Conservation (phyloP, 53 echinoderm and acorn worm genomes). For the Stichopus horrens region DNA sequence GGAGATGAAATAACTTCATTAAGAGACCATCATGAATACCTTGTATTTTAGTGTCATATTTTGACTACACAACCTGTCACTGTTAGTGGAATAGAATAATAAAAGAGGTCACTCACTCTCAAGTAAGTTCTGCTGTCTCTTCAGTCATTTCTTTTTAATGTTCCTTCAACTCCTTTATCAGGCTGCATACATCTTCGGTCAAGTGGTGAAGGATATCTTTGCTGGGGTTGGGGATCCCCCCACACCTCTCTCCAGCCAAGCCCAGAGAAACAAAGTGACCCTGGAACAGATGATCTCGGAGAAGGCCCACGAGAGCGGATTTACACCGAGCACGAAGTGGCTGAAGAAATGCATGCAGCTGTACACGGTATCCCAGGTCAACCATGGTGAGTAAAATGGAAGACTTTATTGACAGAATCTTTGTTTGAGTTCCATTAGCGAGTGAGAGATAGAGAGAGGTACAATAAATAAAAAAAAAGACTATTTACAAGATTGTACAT, state of each 20-base stretch:
- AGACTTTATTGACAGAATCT: background rate
- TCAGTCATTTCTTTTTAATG: background rate
- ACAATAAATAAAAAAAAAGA: too few species aligned
- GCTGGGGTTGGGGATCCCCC: constrained; percentile 84
- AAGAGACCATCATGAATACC: too few species aligned
- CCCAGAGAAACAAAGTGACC: constrained; percentile 65
- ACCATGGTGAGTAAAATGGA: constrained; percentile 69
- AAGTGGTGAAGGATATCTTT: constrained; percentile 94
- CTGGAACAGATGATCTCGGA: constrained; percentile 90
- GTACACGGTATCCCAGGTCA: constrained; percentile 88
- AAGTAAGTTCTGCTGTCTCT: too few species aligned
- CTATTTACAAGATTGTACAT: too few species aligned
- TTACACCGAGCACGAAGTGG: constrained; percentile 78
- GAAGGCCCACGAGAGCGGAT: constrained; percentile 92
- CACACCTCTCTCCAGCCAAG: constrained; percentile 84
- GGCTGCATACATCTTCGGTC: constrained; percentile 89
- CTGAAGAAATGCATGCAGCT: constrained; percentile 92
- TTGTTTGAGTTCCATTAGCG: too few species aligned
- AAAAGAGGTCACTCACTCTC: too few species aligned
- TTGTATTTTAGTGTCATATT: too few species aligned
- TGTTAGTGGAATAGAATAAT: too few species aligned
- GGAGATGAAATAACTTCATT: too few species aligned
- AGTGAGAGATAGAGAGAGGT: too few species aligned
- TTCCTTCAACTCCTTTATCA: background rate
- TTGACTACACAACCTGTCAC: too few species aligned